Base-by-base conservation (phyloP, 1,140 invertebrate species). In the Drosophila kurseongensis region DNA sequence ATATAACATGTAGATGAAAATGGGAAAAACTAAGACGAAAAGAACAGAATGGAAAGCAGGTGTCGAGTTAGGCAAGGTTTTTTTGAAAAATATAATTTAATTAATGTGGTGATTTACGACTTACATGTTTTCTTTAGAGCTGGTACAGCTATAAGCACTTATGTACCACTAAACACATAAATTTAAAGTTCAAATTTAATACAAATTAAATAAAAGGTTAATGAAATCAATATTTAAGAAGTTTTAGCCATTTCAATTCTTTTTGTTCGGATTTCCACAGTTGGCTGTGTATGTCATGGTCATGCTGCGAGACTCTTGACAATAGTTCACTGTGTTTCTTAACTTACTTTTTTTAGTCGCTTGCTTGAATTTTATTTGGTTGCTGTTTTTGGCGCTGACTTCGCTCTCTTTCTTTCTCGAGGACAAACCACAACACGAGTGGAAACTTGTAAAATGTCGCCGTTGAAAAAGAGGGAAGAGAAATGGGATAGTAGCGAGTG, bases 371-470 rank as follows among this genome's bases (percentile, higher is more conserved):
- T 29, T 51, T 45, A 40, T n/a, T 36, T 29, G n/a, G 10, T 32
- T 50, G 40, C 48, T 51, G 60, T 41, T 27, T 67, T 77, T 74
- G 57, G 63, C 44, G 68, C 67, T 69, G 23, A 27, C 45, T 52
- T 68, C 18, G 73, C 71, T 85, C 57, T 56, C 59, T 50, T 61
- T 61, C 16, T 14, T 16, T n/a, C 59, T 16, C 12, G 23, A 18
- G 12, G 59, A 61, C 82, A 61, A 63, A 78, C 67, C 85, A 80
- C 60, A 81, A 88, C 83, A 88, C 83, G 83, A 86, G 83, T 86
- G 79, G 68, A 80, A 88, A 86, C 88, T 86, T 86, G 75, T 86
- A 88, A 86, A 71, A 88, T 86, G 83, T 86, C 83, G 83, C 79
- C 68, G 71, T 73, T 52, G 74, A 56, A 85, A 42, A 65, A 38